Conservation (phyloP, 2,888 invertebrate genomes). For the Margaritifera margaritifera region DNA sequence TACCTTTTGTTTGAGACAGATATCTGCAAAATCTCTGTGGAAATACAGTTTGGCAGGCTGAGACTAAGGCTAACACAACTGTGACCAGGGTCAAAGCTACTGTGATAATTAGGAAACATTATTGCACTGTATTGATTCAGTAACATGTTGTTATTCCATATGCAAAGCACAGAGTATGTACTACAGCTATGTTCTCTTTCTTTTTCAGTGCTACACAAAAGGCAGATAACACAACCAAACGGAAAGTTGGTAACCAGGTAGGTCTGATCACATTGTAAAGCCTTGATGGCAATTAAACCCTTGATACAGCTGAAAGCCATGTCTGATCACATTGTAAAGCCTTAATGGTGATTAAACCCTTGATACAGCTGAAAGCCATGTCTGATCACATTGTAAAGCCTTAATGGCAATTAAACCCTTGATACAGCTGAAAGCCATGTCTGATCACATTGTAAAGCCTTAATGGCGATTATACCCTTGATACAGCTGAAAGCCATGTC, state of each 20-base stretch:
- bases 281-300: too few relatives aligned
- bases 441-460: too few relatives aligned
- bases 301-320: too few relatives aligned
- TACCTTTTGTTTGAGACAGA: background rate
- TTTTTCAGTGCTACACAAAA: constrained; percentile 89
- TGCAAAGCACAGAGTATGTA: too few relatives aligned
- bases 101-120: background rate
- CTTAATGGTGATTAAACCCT: too few relatives aligned
- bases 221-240: constrained; percentile 77
- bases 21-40: too few relatives aligned
- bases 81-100: background rate
- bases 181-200: background rate
- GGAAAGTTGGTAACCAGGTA: constrained; percentile 90
- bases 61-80: constrained; percentile 1
- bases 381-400: background rate
- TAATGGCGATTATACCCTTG: too few relatives aligned
- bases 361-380: background rate
- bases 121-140: background rate
- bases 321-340: too few relatives aligned
- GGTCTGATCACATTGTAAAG: constrained; percentile 9
- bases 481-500: background rate
- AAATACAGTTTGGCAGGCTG: background rate
- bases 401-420: too few relatives aligned
- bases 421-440: background rate
- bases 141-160: background rate